Evolutionary conservation across 35 echinoderm and acorn worm genomes (phyloP), one percentile per base, ranked within the genome.

Genomic region (Chiridota heheva): DNA sequence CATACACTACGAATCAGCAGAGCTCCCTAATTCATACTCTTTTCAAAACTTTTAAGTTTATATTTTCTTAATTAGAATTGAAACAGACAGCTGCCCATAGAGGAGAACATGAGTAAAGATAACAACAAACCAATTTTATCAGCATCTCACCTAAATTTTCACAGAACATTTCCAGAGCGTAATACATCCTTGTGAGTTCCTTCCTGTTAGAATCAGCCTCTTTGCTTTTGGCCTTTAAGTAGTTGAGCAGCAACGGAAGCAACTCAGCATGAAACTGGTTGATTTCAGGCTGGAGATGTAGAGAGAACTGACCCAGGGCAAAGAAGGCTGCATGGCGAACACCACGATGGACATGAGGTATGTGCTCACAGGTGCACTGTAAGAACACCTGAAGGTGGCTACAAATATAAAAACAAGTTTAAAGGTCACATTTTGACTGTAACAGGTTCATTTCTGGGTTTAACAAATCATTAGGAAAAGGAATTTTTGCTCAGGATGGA

Each of bases 101-200:
- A n/a, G n/a, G n/a, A n/a, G n/a, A n/a, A n/a, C n/a, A n/a, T n/a
- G n/a, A n/a, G n/a, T n/a, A n/a, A n/a, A n/a, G n/a, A n/a, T n/a
- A n/a, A n/a, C n/a, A n/a, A n/a, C n/a, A n/a, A n/a, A n/a, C n/a
- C n/a, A n/a, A n/a, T n/a, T n/a, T n/a, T n/a, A n/a, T n/a, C n/a
- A n/a, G n/a, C n/a, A n/a, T n/a, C 72, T 80, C 60, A 88, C 94
- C 84, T 71, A 97, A 66, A 80, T 97, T 97, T 84, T 97, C 94
- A 88, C 94, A 97, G 74, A 97, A 97, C 89, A 91, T 97, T 39
- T 97, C 94, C 38, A 97, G 68, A 20, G 94, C 94, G 69, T 97
- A 97, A 59, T 97, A 97, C 40, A 87, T 97, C 48, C 80, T 88
- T 7, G 92, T 90, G 29, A 97, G 71, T n/a, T 85, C 89, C 40